Base-by-base conservation (phyloP, 2,888 invertebrate genomes). In the Polyploca ridens region DNA sequence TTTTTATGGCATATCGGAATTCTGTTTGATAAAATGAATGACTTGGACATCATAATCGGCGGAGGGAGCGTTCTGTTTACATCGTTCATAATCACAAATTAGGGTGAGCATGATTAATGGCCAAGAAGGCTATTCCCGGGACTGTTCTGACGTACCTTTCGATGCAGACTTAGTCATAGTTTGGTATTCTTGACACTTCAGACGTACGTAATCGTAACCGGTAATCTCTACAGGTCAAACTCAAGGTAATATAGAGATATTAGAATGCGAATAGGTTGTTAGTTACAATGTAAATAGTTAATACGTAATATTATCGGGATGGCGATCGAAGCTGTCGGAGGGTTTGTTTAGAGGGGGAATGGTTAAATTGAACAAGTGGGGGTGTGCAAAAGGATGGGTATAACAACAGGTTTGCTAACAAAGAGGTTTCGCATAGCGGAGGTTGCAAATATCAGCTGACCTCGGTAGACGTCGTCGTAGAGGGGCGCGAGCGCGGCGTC, bases 401-500 rank as follows among this genome's bases (percentile, higher is more conserved):
- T 66, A 70, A 72, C 64, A 69, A 75, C 75, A 77, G 76, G 78
- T 77, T 75, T 64, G 73, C 74, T 70, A 71, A 71, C 86, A 86
- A 86, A 86, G 85, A 81, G 79, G 71, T 76, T 76, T 74, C 69
- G 76, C 73, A 72, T 67, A 68, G 70, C 70, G 78, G 76, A 78
- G 78, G 75, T 78, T 77, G 76, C 79, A 70, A 85, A 82, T 83
- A 83, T 86, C 87, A 88, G 90, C 94, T 95, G 93, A 95, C 95
- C 95, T 93, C 95, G 89, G 89, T 95, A 95, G 84, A 95, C 95
- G 92, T 95, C 95, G 86, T 95, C 95, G 94, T 95, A 95, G 88
- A 95, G 95, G 87, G 95, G 95, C 81, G 95, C 94, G 93, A 95
- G 95, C 78, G 95, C 94, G 81, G 94, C 91, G 87, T 95, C 95